These are phyloP conservation scores for Cladopsammia gracilis DNA, from an alignment of 64 coral and sea anemone genomes.

Conservation along the genomic window DNA sequence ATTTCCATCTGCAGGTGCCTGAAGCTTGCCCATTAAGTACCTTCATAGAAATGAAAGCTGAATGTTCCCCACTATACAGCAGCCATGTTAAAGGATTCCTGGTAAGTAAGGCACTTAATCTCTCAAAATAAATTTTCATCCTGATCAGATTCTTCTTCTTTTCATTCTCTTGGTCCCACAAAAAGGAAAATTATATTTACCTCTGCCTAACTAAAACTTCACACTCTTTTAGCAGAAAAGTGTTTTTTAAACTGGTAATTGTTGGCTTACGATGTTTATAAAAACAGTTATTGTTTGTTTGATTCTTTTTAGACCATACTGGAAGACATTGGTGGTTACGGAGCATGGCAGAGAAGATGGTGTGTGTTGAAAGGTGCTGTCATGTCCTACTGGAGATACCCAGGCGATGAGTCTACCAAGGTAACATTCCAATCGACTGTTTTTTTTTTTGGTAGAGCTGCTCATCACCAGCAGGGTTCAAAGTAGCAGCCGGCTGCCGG, in stretches of 20 bases:
- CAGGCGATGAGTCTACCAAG: slow-evolving; percentile 89
- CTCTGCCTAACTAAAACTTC: no score
- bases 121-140: background rate
- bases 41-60: slow-evolving; percentile 68
- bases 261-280: background rate
- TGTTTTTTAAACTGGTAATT: no score
- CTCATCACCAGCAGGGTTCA: no score
- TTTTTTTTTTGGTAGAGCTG: no score
- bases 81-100: slow-evolving; percentile 95
- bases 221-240: no score
- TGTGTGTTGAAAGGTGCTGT: slow-evolving; percentile 86
- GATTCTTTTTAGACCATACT: slow-evolving; percentile 85
- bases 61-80: slow-evolving; percentile 86
- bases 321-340: slow-evolving; percentile 98
- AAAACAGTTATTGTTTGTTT: background rate
- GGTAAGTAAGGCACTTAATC: slow-evolving; percentile 58
- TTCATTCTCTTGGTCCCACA: no score
- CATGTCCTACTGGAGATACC: slow-evolving; percentile 96
- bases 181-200: background rate
- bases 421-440: slow-evolving; percentile 41
- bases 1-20: slow-evolving; percentile 52
- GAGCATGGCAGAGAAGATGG: slow-evolving; percentile 97
- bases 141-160: no score
- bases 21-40: slow-evolving; percentile 82
- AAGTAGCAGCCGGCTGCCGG: no score